Conservation (phyloP, 2,888 invertebrate species). For the Augiades crinisus region DNA sequence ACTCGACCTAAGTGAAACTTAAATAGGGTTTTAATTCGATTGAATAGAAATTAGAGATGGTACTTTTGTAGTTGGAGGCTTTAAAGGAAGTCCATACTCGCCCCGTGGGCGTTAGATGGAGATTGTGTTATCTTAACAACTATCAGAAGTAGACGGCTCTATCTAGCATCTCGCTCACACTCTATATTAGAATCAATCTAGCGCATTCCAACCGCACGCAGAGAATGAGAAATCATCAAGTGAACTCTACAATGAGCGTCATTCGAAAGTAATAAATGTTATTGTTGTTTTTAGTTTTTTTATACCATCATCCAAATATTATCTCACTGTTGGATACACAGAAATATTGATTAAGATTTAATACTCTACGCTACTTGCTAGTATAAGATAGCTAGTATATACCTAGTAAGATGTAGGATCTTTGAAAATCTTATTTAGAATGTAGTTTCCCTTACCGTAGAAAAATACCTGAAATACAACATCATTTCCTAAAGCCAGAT, state of each 20-base stretch:
- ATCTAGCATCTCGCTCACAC: slow-evolving; percentile 11
- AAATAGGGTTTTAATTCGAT: slow-evolving; percentile 2
- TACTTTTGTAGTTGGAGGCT: slow-evolving; percentile 12
- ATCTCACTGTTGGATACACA: too few relatives aligned
- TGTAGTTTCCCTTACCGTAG: too few relatives aligned
- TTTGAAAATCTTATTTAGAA: too few relatives aligned
- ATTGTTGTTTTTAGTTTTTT: too few relatives aligned
- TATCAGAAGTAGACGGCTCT: slow-evolving; percentile 33
- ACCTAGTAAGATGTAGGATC: too few relatives aligned
- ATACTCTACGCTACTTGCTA: too few relatives aligned
- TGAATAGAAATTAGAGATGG: background rate
- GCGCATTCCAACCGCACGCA: slow-evolving; percentile 10
- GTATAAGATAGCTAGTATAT: too few relatives aligned
- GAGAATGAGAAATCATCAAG: slow-evolving; percentile 8
- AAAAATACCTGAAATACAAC: too few relatives aligned
- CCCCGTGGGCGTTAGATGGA: slow-evolving; percentile 50
- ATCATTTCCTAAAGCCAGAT: too few relatives aligned
- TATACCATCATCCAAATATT: too few relatives aligned
- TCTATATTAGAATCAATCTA: slow-evolving; percentile 21
- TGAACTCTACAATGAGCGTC: background rate
- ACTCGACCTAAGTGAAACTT: background rate
- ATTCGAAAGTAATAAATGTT: background rate
- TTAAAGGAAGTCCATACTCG: slow-evolving; percentile 47
- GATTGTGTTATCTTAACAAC: slow-evolving; percentile 51
- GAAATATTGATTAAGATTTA: too few relatives aligned